Conservation (phyloP, 2,113 vertebrate species). For the Uria aalge region DNA sequence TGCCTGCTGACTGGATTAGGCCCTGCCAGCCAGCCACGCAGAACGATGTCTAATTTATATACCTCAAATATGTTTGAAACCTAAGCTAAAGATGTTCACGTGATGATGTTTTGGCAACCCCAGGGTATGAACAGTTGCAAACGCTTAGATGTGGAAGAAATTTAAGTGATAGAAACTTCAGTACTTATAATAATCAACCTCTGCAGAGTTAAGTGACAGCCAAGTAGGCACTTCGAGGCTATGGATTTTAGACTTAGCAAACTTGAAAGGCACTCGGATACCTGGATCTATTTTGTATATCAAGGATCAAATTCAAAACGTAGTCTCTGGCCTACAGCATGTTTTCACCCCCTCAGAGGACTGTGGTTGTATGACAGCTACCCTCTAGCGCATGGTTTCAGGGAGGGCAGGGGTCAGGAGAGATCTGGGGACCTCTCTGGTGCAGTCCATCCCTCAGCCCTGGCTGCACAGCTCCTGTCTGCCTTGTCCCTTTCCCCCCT, state of each 20-base stretch:
- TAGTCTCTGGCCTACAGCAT: neutral
- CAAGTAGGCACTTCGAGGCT: neutral
- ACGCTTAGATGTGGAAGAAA: neutral
- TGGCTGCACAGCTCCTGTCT: neutral
- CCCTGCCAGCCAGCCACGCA: neutral
- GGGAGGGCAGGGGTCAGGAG: neutral
- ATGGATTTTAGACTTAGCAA: neutral
- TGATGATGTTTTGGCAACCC: slow-evolving; percentile 15
- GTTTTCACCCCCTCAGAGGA: neutral
- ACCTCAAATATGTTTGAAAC: slow-evolving; percentile 43
- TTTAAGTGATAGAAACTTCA: neutral
- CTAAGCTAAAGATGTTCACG: neutral
- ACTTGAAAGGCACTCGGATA: neutral
- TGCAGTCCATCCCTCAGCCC: neutral
- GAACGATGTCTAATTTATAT: neutral
- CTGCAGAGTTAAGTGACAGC: neutral
- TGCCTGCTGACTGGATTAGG: neutral
- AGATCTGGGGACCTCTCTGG: neutral
- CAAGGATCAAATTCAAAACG: neutral
- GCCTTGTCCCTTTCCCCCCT: neutral
- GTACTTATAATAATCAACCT: neutral
- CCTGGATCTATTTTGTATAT: neutral
- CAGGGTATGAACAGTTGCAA: neutral
- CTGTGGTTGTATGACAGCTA: neutral
- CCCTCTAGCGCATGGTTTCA: neutral